These are phyloP conservation scores for Pomatorhinus ruficollis DNA, from an alignment of 2,113 vertebrate genomes.

Conservation along the genomic window DNA sequence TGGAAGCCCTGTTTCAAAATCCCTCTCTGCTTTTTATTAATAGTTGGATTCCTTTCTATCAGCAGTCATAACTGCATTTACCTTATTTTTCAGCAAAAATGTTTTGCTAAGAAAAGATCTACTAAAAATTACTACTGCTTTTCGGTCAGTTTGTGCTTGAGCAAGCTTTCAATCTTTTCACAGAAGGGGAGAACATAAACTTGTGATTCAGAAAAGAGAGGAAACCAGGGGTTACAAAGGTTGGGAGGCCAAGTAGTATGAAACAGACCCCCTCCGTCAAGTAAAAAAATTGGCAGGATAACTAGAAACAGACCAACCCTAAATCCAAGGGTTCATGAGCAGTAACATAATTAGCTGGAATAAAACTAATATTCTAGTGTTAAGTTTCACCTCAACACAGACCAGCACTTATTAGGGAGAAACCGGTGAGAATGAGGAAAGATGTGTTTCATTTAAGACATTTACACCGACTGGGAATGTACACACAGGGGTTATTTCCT, in stretches of 20 bases:
- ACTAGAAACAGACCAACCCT: conserved; percentile 86
- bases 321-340: conserved; percentile 81
- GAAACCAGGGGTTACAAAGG: conserved; percentile 87
- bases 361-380: conserved; percentile 86
- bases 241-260: conserved; percentile 84
- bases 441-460: conserved; percentile 67
- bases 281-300: conserved; percentile 84
- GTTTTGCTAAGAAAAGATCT: conserved; percentile 82
- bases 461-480: not conserved
- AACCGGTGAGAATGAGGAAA: conserved; percentile 63
- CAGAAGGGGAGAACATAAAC: conserved; percentile 83
- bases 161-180: conserved; percentile 82
- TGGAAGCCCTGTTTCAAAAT: conserved; percentile 80
- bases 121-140: conserved; percentile 80
- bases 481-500: conserved; percentile 34
- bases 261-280: conserved; percentile 86
- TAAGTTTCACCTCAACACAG: conserved; percentile 79
- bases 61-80: conserved; percentile 76
- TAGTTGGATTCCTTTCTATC: conserved; percentile 83
- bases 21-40: conserved; percentile 86
- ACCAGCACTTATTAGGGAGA: conserved; percentile 70
- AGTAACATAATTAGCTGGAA: conserved; percentile 86
- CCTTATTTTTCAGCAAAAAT: conserved; percentile 78
- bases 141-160: conserved; percentile 77
- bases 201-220: conserved; percentile 82